Evolutionary conservation across 2,113 vertebrate species (phyloP).

Genomic region (Tragelaphus imberbis): DNA sequence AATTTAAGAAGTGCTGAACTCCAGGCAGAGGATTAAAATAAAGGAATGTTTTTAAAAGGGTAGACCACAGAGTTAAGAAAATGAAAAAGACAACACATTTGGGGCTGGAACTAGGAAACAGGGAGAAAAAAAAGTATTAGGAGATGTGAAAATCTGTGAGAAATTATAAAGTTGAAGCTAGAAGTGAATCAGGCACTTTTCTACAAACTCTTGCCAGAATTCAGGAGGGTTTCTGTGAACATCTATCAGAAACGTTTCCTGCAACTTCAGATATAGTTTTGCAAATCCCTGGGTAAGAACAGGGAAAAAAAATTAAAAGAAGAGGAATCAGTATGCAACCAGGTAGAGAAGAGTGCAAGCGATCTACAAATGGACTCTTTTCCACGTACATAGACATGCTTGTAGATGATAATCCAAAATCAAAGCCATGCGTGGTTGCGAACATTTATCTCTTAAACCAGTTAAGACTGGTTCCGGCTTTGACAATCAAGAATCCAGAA

Average conservation of each 20-base stretch:
- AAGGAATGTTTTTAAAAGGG: background rate
- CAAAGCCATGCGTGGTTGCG: background rate
- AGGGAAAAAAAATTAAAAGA: background rate
- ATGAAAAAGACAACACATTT: background rate
- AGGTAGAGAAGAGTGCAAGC: background rate
- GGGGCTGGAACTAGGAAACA: background rate
- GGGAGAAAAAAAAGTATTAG: background rate
- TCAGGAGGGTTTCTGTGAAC: background rate
- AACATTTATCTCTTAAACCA: constrained; percentile 33
- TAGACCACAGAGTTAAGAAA: background rate
- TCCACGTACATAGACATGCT: background rate
- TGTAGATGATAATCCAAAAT: background rate
- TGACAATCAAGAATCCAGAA: background rate
- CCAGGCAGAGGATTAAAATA: background rate
- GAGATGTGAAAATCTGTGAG: background rate
- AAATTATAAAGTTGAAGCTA: background rate
- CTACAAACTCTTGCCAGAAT: background rate
- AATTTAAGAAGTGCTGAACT: background rate
- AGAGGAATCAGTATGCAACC: background rate
- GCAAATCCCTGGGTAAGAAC: background rate
- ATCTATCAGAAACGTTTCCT: background rate
- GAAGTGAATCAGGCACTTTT: background rate
- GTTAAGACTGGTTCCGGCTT: background rate
- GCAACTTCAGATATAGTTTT: background rate
- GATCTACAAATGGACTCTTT: background rate